Evolutionary conservation across 2,113 vertebrate species (phyloP).

Genomic region (Pleuronectes platessa): DNA sequence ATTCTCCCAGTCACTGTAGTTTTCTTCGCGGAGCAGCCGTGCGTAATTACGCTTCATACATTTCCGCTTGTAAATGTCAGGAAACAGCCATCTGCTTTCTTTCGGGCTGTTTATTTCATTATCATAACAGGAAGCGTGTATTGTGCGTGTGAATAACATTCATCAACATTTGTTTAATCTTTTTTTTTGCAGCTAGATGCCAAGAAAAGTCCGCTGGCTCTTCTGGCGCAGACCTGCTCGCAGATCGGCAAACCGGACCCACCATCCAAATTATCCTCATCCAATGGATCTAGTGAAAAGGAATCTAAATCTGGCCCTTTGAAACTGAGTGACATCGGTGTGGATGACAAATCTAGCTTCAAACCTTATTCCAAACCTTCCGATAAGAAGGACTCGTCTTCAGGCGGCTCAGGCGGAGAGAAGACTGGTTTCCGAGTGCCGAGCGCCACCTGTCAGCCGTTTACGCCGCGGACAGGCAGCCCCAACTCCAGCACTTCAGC

Average conservation of each 20-base stretch:
- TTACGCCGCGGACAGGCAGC: slow-evolving; percentile 99
- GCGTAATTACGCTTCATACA: slow-evolving; percentile 31
- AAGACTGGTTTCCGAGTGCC: slow-evolving; percentile 99
- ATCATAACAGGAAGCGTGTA: background rate
- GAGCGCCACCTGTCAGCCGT: slow-evolving; percentile 99
- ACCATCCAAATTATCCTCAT: slow-evolving; percentile 94
- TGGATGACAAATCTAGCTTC: slow-evolving; percentile 99
- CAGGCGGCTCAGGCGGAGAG: slow-evolving; percentile 87
- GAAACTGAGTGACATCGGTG: slow-evolving; percentile 98
- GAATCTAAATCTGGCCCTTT: slow-evolving; percentile 95
- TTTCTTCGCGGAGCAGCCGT: slow-evolving; percentile 23
- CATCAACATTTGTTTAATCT: slow-evolving; percentile 32
- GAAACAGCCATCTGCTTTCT: background rate
- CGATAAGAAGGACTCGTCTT: slow-evolving; percentile 95
- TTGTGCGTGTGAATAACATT: slow-evolving; percentile 11
- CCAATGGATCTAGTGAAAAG: slow-evolving; percentile 92
- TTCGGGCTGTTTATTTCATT: background rate
- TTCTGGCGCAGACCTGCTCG: slow-evolving; percentile 98
- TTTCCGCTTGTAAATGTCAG: slow-evolving; percentile 17
- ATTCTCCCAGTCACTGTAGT: background rate
- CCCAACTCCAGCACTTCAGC: slow-evolving; percentile 94
- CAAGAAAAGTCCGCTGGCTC: slow-evolving; percentile 98
- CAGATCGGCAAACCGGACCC: slow-evolving; percentile 99
- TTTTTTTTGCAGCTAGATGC: slow-evolving; percentile 90
- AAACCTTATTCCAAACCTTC: slow-evolving; percentile 97